Evolutionary conservation across 2,797 vertebrate genomes (phyloP).

Genomic region (Betta splendens): DNA sequence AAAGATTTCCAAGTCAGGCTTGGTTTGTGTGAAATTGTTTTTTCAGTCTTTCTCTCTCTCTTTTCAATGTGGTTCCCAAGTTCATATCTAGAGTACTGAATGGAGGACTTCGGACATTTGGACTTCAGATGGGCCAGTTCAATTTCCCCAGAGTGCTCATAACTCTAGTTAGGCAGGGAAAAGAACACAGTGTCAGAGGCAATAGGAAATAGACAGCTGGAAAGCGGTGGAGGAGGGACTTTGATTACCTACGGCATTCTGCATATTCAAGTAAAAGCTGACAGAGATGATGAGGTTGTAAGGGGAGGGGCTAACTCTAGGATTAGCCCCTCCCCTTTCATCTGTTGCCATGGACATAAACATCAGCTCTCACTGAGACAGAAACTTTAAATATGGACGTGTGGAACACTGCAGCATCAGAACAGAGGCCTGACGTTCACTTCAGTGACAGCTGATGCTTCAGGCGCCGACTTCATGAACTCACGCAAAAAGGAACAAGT

Average conservation of each 20-base stretch:
- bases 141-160: slow-evolving; percentile 85
- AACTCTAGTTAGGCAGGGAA: slow-evolving; percentile 85
- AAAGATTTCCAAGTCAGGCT: slow-evolving; percentile 70
- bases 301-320: slow-evolving; percentile 59
- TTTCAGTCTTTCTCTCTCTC: slow-evolving; percentile 79
- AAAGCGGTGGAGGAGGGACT: slow-evolving; percentile 82
- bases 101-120: slow-evolving; percentile 85
- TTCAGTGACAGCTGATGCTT: slow-evolving; percentile 21
- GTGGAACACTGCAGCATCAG: too few relatives aligned
- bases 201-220: slow-evolving; percentile 78
- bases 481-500: slow-evolving; percentile 10
- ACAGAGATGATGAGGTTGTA: slow-evolving; percentile 68
- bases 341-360: slow-evolving; percentile 25
- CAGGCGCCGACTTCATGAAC: slow-evolving; percentile 8
- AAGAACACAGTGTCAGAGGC: slow-evolving; percentile 84
- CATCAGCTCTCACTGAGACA: slow-evolving; percentile 23
- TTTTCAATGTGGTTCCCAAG: slow-evolving; percentile 80
- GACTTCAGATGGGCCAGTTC: slow-evolving; percentile 84
- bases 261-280: slow-evolving; percentile 56
- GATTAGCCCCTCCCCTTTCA: slow-evolving; percentile 70
- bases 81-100: slow-evolving; percentile 84
- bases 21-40: slow-evolving; percentile 79
- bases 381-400: too few relatives aligned
- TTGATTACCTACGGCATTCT: slow-evolving; percentile 60
- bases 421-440: too few relatives aligned